phyloP scores from a whole-genome alignment of 1,140 invertebrate genomes.

The Hypsibius dujardini region DNA sequence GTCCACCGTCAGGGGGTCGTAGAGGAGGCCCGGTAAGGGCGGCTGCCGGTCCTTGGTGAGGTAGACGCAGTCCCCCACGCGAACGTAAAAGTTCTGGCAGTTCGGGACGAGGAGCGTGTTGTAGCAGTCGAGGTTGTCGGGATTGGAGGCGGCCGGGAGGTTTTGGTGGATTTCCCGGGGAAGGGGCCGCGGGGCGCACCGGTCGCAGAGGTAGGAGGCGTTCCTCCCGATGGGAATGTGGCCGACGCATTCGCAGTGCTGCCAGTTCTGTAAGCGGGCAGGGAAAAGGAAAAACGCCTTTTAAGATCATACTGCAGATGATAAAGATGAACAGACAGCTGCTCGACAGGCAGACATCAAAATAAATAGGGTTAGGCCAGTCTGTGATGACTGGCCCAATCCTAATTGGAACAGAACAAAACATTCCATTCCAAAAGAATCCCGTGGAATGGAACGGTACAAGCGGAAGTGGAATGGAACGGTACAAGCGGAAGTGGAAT shows the following conservation, averaged over 20 bases:
- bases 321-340: too few relatives aligned
- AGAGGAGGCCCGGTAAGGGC: slow-evolving; percentile 39
- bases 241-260: slow-evolving; percentile 80
- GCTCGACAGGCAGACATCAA: too few relatives aligned
- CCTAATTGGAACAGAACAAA: too few relatives aligned
- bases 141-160: not conserved
- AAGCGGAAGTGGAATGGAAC: too few relatives aligned
- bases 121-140: slow-evolving; percentile 12
- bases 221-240: slow-evolving; percentile 29
- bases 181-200: slow-evolving; percentile 48
- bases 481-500: too few relatives aligned
- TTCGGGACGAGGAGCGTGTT: not conserved
- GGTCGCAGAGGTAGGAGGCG: slow-evolving; percentile 67
- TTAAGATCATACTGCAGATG: too few relatives aligned
- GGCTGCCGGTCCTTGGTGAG: slow-evolving; percentile 51
- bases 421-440: too few relatives aligned
- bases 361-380: too few relatives aligned
- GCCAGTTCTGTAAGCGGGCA: slow-evolving; percentile 48
- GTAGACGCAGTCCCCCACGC: slow-evolving; percentile 71
- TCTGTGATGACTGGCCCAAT: too few relatives aligned
- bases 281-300: too few relatives aligned
- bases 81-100: slow-evolving; percentile 25
- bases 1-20: slow-evolving; percentile 62
- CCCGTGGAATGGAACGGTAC: too few relatives aligned
- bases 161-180: slow-evolving; percentile 51